phyloP scores from a whole-genome alignment of 1,140 invertebrate genomes.

The Drosophila setifemur region DNA sequence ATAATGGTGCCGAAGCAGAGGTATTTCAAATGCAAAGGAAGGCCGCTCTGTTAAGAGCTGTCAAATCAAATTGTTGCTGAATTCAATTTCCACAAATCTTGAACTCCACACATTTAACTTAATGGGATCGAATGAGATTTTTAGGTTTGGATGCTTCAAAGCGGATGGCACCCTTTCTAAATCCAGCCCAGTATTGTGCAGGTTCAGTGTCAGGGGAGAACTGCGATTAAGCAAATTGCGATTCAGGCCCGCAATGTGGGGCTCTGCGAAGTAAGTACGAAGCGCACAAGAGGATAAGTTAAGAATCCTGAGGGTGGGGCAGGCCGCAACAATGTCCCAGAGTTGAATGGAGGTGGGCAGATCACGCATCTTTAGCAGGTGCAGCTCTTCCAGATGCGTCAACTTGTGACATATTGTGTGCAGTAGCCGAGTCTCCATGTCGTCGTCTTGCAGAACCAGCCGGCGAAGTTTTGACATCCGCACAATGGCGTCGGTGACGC shows the following conservation, averaged over 20 bases:
- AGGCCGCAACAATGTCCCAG: constrained; percentile 27
- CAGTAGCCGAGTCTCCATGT: constrained; percentile 37
- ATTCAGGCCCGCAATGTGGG: not conserved
- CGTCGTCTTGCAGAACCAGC: constrained; percentile 51
- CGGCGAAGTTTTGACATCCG: constrained; percentile 38
- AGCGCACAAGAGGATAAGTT: constrained; percentile 29
- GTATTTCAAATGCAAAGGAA: no score
- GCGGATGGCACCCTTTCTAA: not conserved
- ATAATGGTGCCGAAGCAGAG: no score
- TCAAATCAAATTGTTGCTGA: no score
- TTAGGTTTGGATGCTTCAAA: constrained; percentile 26
- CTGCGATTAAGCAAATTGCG: not conserved
- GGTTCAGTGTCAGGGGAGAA: constrained; percentile 13
- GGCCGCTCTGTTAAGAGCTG: no score
- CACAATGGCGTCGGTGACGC: not conserved
- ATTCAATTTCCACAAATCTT: constrained; percentile 50
- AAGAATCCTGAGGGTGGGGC: constrained; percentile 18
- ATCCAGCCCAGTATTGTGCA: constrained; percentile 16
- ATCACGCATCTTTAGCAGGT: constrained; percentile 48
- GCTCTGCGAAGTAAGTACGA: constrained; percentile 7
- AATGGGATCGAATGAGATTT: constrained; percentile 31
- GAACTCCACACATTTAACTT: constrained; percentile 37
- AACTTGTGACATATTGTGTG: constrained; percentile 16
- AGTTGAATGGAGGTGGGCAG: constrained; percentile 33
- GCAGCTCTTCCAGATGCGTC: constrained; percentile 39